Evolutionary conservation across 1,140 invertebrate genomes (phyloP).

Genomic region (Pseudomyrmex flavicornis): DNA sequence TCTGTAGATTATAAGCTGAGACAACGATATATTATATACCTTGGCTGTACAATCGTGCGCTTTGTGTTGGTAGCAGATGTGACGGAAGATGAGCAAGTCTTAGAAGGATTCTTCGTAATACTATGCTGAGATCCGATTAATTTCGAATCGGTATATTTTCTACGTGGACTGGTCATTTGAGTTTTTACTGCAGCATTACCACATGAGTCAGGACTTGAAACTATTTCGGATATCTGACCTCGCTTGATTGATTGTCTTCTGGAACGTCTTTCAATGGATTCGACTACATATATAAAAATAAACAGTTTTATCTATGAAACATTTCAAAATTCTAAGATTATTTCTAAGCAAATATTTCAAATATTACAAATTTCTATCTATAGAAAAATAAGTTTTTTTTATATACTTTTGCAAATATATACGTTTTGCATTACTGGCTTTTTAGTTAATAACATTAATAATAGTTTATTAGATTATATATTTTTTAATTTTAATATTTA

Average conservation of each 20-base stretch:
- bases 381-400: too few relatives aligned
- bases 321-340: too few relatives aligned
- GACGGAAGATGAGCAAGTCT: slow-evolving; percentile 55
- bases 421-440: too few relatives aligned
- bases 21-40: slow-evolving; percentile 38
- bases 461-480: background rate
- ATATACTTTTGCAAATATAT: too few relatives aligned
- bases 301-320: too few relatives aligned
- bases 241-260: slow-evolving; percentile 69
- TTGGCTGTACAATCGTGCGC: slow-evolving; percentile 50
- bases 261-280: slow-evolving; percentile 60
- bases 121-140: slow-evolving; percentile 24
- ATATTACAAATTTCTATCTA: too few relatives aligned
- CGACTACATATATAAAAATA: slow-evolving; percentile 53
- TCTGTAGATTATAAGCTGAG: too few relatives aligned
- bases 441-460: background rate
- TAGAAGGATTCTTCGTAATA: slow-evolving; percentile 53
- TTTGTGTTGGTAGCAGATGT: slow-evolving; percentile 45
- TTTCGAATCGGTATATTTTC: slow-evolving; percentile 63
- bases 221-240: slow-evolving; percentile 62
- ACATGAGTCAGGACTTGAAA: slow-evolving; percentile 63
- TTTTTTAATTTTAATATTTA: background rate
- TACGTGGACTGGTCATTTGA: slow-evolving; percentile 58
- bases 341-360: too few relatives aligned
- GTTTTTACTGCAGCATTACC: slow-evolving; percentile 26